phyloP scores from a whole-genome alignment of 2,888 invertebrate species.

The Leptopterna dolabrata region DNA sequence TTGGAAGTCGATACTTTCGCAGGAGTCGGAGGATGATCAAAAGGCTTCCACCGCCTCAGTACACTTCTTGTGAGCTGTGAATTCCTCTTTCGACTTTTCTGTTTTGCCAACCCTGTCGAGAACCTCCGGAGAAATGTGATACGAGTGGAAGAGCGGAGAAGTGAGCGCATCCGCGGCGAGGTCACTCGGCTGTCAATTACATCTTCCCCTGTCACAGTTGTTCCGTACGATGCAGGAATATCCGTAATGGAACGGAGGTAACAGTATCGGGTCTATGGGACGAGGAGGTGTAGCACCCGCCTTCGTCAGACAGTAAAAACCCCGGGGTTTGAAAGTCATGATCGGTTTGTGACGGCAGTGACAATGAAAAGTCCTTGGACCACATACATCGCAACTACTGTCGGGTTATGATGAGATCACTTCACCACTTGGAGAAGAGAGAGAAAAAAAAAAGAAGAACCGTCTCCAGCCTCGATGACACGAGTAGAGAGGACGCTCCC shows the following conservation, averaged over 20 bases:
- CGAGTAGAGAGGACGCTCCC: background rate
- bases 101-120: too few relatives aligned
- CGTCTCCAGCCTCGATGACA: conserved; percentile 12
- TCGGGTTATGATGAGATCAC: conserved; percentile 13
- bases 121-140: too few relatives aligned
- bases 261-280: background rate
- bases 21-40: too few relatives aligned
- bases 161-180: background rate
- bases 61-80: too few relatives aligned
- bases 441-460: background rate
- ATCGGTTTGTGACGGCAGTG: conserved; percentile 22
- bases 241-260: background rate
- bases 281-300: background rate
- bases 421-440: background rate
- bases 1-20: too few relatives aligned
- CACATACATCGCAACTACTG: conserved; percentile 38
- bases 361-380: conserved; percentile 41
- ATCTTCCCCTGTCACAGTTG: background rate
- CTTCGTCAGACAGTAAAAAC: background rate
- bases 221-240: background rate
- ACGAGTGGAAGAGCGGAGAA: background rate
- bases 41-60: too few relatives aligned
- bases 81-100: too few relatives aligned
- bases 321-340: conserved; percentile 24
- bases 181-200: background rate